Percentiles rank a stretch among this genome's conserved stretches.
phyloP scores from a whole-genome alignment of 2,888 invertebrate genomes.

The Lathronympha strigana region DNA sequence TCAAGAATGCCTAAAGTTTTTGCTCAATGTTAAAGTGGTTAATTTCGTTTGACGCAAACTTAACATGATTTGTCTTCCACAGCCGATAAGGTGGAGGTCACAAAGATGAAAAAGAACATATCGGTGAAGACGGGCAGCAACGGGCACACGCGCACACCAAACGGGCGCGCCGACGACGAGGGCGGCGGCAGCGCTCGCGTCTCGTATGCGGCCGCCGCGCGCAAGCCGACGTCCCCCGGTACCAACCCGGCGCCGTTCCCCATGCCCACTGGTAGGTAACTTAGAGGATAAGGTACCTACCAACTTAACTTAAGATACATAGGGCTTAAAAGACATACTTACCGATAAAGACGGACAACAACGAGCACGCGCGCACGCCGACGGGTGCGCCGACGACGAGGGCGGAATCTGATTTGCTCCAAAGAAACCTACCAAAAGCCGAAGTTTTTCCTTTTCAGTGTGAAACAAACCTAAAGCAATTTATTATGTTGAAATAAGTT shows the following conservation, averaged over 20 bases:
- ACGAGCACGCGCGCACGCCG: too few relatives aligned
- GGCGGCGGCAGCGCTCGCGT: constrained; percentile 67
- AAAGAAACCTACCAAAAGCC: too few relatives aligned
- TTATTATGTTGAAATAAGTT: too few relatives aligned
- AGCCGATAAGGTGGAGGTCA: constrained; percentile 72
- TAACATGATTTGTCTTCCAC: constrained; percentile 34
- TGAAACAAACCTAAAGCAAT: too few relatives aligned
- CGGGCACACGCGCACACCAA: constrained; percentile 73
- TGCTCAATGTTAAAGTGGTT: too few relatives aligned
- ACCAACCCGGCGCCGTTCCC: constrained; percentile 68
- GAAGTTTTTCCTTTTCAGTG: too few relatives aligned
- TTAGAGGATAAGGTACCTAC: too few relatives aligned
- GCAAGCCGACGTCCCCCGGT: constrained; percentile 73
- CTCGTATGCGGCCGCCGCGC: constrained; percentile 76
- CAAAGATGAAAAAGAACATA: constrained; percentile 74
- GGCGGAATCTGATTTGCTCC: too few relatives aligned
- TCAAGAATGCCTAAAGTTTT: too few relatives aligned
- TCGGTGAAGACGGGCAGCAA: constrained; percentile 69
- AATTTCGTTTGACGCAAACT: background rate
- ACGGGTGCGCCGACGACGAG: too few relatives aligned
- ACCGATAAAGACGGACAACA: background rate
- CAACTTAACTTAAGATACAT: too few relatives aligned
- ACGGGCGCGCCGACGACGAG: constrained; percentile 78
- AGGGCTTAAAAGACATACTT: background rate
- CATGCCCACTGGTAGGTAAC: constrained; percentile 68